Percentiles rank a stretch among this genome's conserved stretches.
Evolutionary conservation across 2,113 vertebrate species (phyloP).

Genomic region (Falco punctatus): DNA sequence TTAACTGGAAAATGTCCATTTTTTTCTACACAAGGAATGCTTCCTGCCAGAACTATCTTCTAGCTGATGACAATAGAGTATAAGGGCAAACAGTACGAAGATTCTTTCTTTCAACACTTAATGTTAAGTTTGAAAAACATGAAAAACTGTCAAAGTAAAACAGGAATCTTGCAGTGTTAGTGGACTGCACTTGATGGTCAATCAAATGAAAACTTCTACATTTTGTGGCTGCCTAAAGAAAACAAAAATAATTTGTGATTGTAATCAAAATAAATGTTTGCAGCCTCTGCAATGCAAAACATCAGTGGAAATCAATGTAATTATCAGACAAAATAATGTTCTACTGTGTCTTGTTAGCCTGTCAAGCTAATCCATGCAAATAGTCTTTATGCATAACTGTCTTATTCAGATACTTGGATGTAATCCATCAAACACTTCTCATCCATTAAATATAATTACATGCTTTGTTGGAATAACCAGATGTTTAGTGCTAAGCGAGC

Average conservation of each 20-base stretch:
- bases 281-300: background rate
- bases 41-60: background rate
- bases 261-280: background rate
- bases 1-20: background rate
- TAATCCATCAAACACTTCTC: conserved; percentile 72
- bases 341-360: conserved; percentile 45
- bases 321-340: conserved; percentile 16
- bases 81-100: background rate
- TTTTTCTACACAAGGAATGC: background rate
- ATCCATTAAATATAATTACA: conserved; percentile 79
- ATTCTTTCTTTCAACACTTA: background rate
- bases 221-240: background rate
- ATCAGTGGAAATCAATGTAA: background rate
- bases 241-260: background rate
- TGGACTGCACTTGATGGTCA: background rate
- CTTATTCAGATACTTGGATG: conserved; percentile 69
- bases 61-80: background rate
- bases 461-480: conserved; percentile 78
- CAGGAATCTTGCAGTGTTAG: background rate
- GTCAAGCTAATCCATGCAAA: conserved; percentile 54
- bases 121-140: background rate
- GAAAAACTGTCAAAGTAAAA: background rate
- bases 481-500: conserved; percentile 75
- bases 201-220: background rate
- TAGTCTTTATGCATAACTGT: conserved; percentile 57